These are phyloP conservation scores for Lophura nycthemera DNA, from an alignment of 2,113 vertebrate species.

Conservation along the genomic window DNA sequence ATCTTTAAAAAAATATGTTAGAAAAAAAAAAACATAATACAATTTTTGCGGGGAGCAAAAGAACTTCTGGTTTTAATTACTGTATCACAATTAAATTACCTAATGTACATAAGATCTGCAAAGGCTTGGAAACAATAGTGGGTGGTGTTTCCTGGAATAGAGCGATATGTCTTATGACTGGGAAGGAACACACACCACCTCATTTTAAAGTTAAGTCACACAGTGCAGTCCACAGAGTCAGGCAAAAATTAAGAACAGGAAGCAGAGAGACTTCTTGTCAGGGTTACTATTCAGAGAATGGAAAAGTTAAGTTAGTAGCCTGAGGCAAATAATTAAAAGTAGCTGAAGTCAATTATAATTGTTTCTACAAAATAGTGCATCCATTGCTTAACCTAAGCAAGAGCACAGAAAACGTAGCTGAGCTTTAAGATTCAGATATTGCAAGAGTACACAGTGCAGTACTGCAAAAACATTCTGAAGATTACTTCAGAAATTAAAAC, in stretches of 20 bases:
- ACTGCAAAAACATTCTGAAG: background rate
- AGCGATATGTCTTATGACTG: background rate
- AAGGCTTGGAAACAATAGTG: background rate
- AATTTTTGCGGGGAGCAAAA: background rate
- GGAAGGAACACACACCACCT: background rate
- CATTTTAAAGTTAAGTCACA: background rate
- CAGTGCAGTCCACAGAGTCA: background rate
- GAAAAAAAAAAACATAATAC: background rate
- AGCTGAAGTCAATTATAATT: background rate
- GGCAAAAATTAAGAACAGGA: background rate
- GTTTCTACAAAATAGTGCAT: background rate
- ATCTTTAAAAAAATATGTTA: background rate
- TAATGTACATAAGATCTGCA: background rate
- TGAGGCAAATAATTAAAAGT: background rate
- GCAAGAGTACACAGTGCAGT: no score
- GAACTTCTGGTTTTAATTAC: background rate
- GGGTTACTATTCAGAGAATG: background rate
- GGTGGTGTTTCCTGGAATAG: conserved; percentile 41
- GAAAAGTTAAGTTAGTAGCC: background rate
- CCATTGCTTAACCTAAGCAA: background rate
- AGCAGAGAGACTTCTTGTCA: background rate
- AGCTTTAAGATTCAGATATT: background rate
- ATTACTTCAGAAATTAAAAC: background rate
- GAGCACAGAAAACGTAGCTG: background rate
- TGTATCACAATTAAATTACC: background rate